Evolutionary conservation across 2,113 vertebrate species (phyloP).

Genomic region (Cichladusa arquata): DNA sequence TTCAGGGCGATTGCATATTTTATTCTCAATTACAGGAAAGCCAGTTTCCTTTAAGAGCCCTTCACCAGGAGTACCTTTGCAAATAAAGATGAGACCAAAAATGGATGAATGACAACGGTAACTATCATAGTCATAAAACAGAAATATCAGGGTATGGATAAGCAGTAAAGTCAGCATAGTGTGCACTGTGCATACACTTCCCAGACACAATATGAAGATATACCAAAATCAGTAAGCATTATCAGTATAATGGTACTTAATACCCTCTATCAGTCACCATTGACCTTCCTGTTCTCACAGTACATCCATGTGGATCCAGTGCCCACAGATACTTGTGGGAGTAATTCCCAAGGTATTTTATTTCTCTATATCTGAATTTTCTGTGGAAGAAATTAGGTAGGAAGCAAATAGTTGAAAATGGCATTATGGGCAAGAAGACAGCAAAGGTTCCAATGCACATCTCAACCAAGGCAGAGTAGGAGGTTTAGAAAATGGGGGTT

Average conservation of each 20-base stretch:
- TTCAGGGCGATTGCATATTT: conserved; percentile 85
- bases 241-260: not conserved
- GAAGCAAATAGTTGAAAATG: not conserved
- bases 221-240: not conserved
- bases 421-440: not conserved
- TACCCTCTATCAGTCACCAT: not conserved
- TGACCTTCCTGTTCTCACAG: not conserved
- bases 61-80: conserved; percentile 77
- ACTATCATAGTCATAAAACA: not conserved
- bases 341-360: not conserved
- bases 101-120: not conserved
- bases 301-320: not conserved
- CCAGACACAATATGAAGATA: not conserved
- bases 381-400: not conserved
- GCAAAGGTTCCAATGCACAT: not conserved
- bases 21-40: conserved; percentile 94
- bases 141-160: not conserved
- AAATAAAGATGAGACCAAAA: not conserved
- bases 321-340: not conserved
- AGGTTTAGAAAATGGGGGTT: not conserved
- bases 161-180: not conserved
- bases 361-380: not conserved
- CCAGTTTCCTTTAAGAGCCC: conserved; percentile 88
- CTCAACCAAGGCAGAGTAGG: not conserved
- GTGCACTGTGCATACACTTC: not conserved